Percentiles rank a stretch among this genome's conserved stretches.
These are phyloP conservation scores for Hyposmocoma kahamanoa DNA, from an alignment of 1,140 invertebrate species.

Conservation along the genomic window DNA sequence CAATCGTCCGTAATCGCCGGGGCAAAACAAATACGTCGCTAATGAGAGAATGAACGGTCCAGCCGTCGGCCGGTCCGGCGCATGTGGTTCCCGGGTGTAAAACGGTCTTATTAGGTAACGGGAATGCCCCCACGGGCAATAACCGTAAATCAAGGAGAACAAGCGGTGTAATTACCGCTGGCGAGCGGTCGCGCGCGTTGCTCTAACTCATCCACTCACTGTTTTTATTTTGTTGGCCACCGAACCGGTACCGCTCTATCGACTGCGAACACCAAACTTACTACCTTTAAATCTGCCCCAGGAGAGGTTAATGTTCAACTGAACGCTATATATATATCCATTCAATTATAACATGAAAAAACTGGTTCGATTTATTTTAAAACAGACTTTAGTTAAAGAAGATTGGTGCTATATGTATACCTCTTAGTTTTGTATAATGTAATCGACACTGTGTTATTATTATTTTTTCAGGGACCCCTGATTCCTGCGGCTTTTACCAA, in stretches of 20 bases:
- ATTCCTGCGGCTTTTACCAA: slow-evolving; percentile 95
- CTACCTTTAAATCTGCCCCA: slow-evolving; percentile 65
- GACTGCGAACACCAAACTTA: slow-evolving; percentile 61
- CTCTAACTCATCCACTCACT: slow-evolving; percentile 68
- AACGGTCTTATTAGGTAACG: slow-evolving; percentile 72
- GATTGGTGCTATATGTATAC: not conserved
- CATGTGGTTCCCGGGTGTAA: slow-evolving; percentile 66
- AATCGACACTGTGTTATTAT: slow-evolving; percentile 23
- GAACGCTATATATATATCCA: slow-evolving; percentile 47
- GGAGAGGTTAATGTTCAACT: slow-evolving; percentile 55
- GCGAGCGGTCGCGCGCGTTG: slow-evolving; percentile 60
- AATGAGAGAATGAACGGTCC: slow-evolving; percentile 60
- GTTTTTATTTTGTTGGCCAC: slow-evolving; percentile 70
- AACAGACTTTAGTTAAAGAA: not conserved
- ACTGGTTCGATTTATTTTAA: not conserved
- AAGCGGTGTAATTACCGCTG: slow-evolving; percentile 71
- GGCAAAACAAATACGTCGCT: slow-evolving; percentile 58
- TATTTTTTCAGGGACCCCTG: slow-evolving; percentile 85
- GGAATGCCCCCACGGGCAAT: slow-evolving; percentile 68
- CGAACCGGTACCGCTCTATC: slow-evolving; percentile 59
- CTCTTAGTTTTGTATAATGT: not conserved
- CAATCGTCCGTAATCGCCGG: slow-evolving; percentile 52
- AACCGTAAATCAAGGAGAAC: slow-evolving; percentile 72
- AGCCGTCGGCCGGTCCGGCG: slow-evolving; percentile 36
- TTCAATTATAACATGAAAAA: slow-evolving; percentile 48